Evolutionary conservation across 2,113 vertebrate genomes (phyloP).

Genomic region (Falco punctatus): DNA sequence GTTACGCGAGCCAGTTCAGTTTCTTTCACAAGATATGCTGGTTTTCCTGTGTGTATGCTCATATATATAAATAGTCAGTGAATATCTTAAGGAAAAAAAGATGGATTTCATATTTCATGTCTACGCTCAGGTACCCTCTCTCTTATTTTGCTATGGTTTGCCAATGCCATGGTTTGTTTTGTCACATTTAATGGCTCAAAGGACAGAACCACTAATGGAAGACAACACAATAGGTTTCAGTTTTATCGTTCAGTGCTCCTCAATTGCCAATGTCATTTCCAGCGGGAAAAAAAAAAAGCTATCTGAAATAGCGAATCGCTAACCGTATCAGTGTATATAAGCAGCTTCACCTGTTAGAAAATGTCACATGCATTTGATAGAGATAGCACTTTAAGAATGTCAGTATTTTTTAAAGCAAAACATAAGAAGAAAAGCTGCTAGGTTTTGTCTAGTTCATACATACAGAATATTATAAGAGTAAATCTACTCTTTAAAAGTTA

Average conservation of each 20-base stretch:
- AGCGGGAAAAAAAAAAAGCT: background rate
- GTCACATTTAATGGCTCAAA: background rate
- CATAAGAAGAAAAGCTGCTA: background rate
- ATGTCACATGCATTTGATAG: background rate
- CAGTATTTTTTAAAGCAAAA: background rate
- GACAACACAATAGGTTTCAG: background rate
- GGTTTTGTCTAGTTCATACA: background rate
- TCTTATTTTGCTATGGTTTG: background rate
- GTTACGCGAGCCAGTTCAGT: background rate
- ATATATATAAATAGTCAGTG: background rate
- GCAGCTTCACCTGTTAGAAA: background rate
- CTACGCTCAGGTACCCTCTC: background rate
- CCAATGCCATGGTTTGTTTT: background rate
- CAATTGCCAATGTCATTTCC: background rate
- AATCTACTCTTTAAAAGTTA: background rate
- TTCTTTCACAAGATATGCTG: background rate
- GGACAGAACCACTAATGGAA: background rate
- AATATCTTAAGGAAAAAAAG: background rate
- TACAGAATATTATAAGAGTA: background rate
- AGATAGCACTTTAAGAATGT: background rate
- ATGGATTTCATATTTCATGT: accelerated
- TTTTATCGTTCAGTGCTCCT: background rate
- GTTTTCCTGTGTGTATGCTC: background rate
- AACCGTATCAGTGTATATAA: background rate
- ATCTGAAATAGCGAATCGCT: background rate